These are phyloP conservation scores for Platygyra sinensis DNA, from an alignment of 64 coral and sea anemone genomes.

Conservation along the genomic window DNA sequence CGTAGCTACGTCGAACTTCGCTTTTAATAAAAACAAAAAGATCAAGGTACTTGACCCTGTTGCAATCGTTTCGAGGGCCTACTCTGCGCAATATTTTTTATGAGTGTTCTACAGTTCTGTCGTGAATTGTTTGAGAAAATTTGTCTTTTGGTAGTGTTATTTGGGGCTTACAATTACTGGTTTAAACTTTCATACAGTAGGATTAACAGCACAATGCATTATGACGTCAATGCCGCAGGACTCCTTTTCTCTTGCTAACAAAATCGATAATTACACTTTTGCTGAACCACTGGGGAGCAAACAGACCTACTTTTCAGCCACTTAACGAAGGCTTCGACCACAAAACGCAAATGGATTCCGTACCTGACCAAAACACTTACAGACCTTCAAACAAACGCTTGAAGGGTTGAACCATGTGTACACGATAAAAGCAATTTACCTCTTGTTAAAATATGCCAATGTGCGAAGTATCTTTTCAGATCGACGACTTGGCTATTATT, in stretches of 20 bases:
- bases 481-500: no score
- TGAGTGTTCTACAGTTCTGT: not conserved
- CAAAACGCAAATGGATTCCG: not conserved
- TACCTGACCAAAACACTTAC: not conserved
- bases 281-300: not conserved
- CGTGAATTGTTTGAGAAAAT: not conserved
- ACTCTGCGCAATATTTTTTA: not conserved
- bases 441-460: not conserved
- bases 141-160: not conserved
- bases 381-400: not conserved
- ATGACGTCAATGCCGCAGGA: not conserved
- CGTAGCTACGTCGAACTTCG: not conserved
- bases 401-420: not conserved
- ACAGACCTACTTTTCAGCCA: not conserved
- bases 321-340: not conserved
- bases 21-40: not conserved
- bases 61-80: not conserved
- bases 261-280: slow-evolving; percentile 1
- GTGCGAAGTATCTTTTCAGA: not conserved
- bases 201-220: slow-evolving; percentile 1
- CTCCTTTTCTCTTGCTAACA: not conserved
- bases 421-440: not conserved
- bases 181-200: slow-evolving; percentile 20
- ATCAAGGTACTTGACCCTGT: not conserved
- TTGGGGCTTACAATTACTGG: not conserved